Evolutionary conservation across 2,113 vertebrate species (phyloP).

Genomic region (Urocynchramus pylzowi): DNA sequence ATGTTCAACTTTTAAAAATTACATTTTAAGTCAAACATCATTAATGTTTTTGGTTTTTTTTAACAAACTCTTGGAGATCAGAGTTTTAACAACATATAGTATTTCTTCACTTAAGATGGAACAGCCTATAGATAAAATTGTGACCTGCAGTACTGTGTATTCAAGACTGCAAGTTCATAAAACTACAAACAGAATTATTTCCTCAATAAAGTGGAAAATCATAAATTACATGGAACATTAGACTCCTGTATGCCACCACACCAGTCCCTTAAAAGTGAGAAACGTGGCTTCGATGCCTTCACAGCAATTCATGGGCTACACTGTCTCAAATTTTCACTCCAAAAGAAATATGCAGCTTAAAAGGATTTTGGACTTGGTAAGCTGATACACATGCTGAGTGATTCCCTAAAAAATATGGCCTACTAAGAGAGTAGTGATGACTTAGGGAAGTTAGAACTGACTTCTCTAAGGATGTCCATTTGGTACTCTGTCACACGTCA

Average conservation of each 20-base stretch:
- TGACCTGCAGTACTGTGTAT: neutral
- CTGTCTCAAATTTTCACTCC: neutral
- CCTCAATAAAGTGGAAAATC: constrained; percentile 2
- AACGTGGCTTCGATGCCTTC: neutral
- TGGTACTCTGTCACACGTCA: neutral
- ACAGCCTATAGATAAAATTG: neutral
- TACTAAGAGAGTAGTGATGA: neutral
- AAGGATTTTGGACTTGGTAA: neutral
- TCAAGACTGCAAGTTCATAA: neutral
- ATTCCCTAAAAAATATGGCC: neutral
- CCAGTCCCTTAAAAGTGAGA: neutral
- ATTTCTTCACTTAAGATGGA: neutral
- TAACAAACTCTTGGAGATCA: neutral
- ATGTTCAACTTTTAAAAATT: neutral
- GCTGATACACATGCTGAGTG: neutral
- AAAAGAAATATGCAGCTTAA: neutral
- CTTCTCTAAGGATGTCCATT: neutral
- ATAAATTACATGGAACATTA: neutral
- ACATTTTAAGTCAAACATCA: neutral
- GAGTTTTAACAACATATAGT: neutral
- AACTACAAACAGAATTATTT: constrained; percentile 1
- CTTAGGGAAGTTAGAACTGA: neutral
- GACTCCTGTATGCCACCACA: neutral
- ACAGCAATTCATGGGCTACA: neutral
- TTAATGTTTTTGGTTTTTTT: neutral